phyloP scores from a whole-genome alignment of 2,113 vertebrate genomes.

The Tetraodon nigroviridis region DNA sequence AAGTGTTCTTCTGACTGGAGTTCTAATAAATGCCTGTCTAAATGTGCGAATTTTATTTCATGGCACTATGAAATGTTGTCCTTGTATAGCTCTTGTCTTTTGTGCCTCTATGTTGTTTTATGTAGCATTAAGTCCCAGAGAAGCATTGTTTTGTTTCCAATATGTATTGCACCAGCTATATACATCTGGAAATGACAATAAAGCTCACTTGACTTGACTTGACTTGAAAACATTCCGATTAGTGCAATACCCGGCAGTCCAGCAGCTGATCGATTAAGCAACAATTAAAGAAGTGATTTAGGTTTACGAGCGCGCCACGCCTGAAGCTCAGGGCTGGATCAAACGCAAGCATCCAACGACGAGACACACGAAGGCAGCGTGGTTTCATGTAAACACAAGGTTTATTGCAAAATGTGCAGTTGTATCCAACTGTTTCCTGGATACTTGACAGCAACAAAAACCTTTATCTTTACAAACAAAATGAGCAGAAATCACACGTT shows the following conservation, averaged over 20 bases:
- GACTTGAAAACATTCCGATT: too few species aligned
- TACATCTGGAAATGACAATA: too few species aligned
- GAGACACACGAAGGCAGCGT: constrained; percentile 9
- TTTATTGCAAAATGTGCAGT: constrained; percentile 82
- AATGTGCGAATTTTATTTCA: not conserved
- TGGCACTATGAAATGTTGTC: too few species aligned
- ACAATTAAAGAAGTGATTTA: too few species aligned
- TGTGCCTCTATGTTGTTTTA: too few species aligned
- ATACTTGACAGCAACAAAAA: constrained; percentile 74
- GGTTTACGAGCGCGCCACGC: not conserved
- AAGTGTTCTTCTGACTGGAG: not conserved
- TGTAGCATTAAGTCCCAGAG: too few species aligned
- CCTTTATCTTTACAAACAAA: constrained; percentile 65
- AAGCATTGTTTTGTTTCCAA: too few species aligned
- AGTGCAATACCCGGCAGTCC: too few species aligned
- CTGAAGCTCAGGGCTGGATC: not conserved
- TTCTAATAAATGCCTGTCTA: constrained; percentile 6
- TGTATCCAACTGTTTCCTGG: constrained; percentile 73
- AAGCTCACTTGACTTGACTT: too few species aligned
- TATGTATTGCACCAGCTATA: too few species aligned
- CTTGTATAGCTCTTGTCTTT: too few species aligned
- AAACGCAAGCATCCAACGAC: not conserved
- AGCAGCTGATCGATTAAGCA: too few species aligned
- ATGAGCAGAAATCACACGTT: constrained; percentile 20
- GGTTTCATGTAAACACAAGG: constrained; percentile 75